Evolutionary conservation across 2,888 invertebrate genomes (phyloP).

Genomic region (Prosapia bicincta): DNA sequence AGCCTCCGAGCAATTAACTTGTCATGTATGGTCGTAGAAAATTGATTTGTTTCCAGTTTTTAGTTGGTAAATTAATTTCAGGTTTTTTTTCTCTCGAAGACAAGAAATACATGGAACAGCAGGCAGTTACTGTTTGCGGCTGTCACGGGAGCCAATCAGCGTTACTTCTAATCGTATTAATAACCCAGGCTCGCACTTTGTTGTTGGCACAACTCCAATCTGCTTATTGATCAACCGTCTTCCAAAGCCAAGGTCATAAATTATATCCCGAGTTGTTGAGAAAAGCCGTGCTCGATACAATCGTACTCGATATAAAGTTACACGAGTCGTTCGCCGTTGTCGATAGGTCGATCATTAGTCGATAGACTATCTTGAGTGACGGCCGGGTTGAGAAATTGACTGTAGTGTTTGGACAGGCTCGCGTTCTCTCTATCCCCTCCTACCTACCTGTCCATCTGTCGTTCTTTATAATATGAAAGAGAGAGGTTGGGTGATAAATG

Average conservation of each 20-base stretch:
- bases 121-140: background rate
- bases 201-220: background rate
- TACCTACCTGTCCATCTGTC: constrained; percentile 27
- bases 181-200: background rate
- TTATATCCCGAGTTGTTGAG: background rate
- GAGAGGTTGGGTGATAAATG: constrained; percentile 30
- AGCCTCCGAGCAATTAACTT: background rate
- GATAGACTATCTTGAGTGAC: constrained; percentile 12
- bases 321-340: background rate
- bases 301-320: background rate
- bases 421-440: constrained; percentile 14
- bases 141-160: background rate
- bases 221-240: background rate
- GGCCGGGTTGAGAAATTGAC: constrained; percentile 25
- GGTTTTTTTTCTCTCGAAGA: background rate
- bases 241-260: background rate
- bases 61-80: background rate
- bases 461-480: constrained; percentile 32
- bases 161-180: background rate
- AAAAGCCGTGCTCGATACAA: background rate
- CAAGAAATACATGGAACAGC: no score
- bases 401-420: constrained; percentile 29
- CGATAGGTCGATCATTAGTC: constrained; percentile 14
- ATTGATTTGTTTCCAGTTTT: background rate
- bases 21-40: background rate